Base-by-base conservation (phyloP, 2,888 invertebrate species). In the Drosophila sordidula region DNA sequence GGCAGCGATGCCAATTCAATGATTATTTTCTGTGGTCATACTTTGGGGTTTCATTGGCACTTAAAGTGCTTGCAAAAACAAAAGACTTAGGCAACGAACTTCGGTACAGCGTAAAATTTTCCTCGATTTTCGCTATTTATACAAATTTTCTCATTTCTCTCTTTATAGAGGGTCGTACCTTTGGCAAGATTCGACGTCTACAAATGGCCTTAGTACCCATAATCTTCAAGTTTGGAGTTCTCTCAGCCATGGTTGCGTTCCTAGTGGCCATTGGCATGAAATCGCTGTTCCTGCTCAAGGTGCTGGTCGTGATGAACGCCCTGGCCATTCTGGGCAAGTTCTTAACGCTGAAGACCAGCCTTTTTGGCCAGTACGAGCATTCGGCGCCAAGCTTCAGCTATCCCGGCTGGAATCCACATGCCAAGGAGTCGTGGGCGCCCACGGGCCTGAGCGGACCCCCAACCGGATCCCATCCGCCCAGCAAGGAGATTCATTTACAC, bases 151-250 rank as follows among this genome's bases (percentile, higher is more conserved):
- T 22, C 29, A 46, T 34, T 59, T 16, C 55, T 9, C 12, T n/a
- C 16, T 54, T 80, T 75, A 47, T 86, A 90, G 91, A 90, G 77
- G 91, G 92, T n/a, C 92, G 93, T 39, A 94, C 94, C n/a, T 94
- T 94, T 74, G 94, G 93, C 12, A 90, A 90, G 66, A 91, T 93
- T 6, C 93, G 93, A 57, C 93, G 93, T 42, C 72, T 94, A 29
- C 93, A 94, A 78, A 93, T 94, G 90, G 93, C 94, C 49, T 75
- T 95, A 41, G 93, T 94, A 80, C 93, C 94, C 1, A 91, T 95
- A 69, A 93, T 94, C 78, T 94, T 94, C 79, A 94, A 94, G 90
- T 93, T 95, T 90, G 95, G 95, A 36, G 93, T 94, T 0, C 94
- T 95, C 74, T 93, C 94, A 64, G 94, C 95, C 2, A 93, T 94